Evolutionary conservation across 2,113 vertebrate species (phyloP).

Genomic region (Willisornis vidua): DNA sequence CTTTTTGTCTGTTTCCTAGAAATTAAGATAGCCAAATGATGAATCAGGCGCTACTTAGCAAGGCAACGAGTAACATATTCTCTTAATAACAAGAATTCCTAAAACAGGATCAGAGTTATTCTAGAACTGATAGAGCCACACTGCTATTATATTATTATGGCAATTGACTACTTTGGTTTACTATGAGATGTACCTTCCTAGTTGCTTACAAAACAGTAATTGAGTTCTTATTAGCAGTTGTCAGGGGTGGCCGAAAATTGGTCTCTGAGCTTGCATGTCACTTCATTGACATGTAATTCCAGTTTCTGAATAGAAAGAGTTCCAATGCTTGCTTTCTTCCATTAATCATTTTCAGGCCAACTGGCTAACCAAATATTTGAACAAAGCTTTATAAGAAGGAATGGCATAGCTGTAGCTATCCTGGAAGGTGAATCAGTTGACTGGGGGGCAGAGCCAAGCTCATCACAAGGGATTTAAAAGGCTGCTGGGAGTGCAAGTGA

Average conservation of each 20-base stretch:
- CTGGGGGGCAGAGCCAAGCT: no score
- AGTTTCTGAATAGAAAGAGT: background rate
- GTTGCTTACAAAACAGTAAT: background rate
- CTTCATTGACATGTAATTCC: background rate
- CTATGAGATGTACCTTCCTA: background rate
- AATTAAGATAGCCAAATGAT: background rate
- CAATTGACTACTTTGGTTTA: background rate
- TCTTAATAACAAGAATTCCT: background rate
- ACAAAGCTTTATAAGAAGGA: background rate
- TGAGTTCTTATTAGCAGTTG: background rate
- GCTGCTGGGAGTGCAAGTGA: no score
- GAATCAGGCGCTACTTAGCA: background rate
- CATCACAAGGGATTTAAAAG: no score
- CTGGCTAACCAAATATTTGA: background rate
- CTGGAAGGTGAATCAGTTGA: no score
- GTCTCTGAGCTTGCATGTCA: background rate
- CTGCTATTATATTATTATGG: background rate
- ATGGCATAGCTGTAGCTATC: background rate
- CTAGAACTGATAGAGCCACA: background rate
- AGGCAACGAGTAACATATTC: background rate
- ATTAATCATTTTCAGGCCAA: background rate
- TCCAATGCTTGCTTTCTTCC: background rate
- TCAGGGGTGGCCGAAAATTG: background rate
- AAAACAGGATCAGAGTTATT: background rate
- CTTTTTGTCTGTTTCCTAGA: background rate